Base-by-base conservation (phyloP, 2,113 vertebrate genomes). In the Crotophaga sulcirostris region DNA sequence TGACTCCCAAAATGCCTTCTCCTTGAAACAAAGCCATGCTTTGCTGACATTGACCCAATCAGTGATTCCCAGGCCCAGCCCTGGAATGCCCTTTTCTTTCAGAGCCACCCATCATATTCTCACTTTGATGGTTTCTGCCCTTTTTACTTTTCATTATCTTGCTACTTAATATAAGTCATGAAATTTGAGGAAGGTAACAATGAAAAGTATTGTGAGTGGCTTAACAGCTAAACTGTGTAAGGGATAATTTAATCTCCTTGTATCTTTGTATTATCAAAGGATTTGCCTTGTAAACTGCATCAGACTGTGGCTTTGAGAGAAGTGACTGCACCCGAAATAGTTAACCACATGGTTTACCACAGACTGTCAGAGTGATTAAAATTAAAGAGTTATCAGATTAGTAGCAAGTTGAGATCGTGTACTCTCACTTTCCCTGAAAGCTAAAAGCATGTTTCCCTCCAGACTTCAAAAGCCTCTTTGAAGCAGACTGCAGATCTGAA, bases 271-370 rank as follows among this genome's bases (percentile, higher is more conserved):
- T 51, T 79, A 59, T 87, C 96, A 80, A 96, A 92, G 94, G 76
- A 82, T 58, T 93, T 0, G 8, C 60, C 45, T 47, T 56, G 62
- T 79, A 92, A 96, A 85, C 34, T 33, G 36, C 76, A 95, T 64
- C 76, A 93, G 81, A 63, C 81, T 95, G 96, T 90, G 96, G 96
- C 96, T 97, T 97, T 8, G 4, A 94, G 29, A 85, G 38, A 58
- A 80, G 69, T 3, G 4, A 51, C 91, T 83, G 84, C 59, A 90
- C 95, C 38, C 24, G 84, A 97, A 97, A 97, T 94, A 97, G 96
- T 97, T 97, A 97, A 96, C 96, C 96, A 94, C 96, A 95, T 60
- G 91, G 75, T 95, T 96, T 96, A 96, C 96, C 96, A 96, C 96
- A 97, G 94, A 87, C 93, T 72, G 93, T 96, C 86, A 87, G 94